Evolutionary conservation across 2,888 invertebrate genomes (phyloP).

Genomic region (Nomada hirtipes): DNA sequence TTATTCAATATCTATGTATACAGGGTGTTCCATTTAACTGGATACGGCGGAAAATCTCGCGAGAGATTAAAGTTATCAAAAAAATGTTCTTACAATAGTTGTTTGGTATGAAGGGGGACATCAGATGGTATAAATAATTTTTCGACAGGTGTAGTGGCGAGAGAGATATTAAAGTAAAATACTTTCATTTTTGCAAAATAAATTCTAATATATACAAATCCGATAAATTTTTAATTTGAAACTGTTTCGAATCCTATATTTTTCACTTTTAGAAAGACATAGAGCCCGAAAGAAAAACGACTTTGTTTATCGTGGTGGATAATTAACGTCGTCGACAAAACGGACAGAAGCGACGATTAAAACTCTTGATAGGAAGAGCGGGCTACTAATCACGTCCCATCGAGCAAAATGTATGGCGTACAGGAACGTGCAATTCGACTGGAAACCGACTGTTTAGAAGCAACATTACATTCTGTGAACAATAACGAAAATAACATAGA

Average conservation of each 20-base stretch:
- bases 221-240: neutral
- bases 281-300: neutral
- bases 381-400: slow-evolving; percentile 33
- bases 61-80: no score
- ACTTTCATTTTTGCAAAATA: neutral
- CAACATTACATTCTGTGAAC: slow-evolving; percentile 25
- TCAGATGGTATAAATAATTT: no score
- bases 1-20: no score
- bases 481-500: slow-evolving; percentile 48
- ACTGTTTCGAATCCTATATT: neutral
- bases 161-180: neutral
- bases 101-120: no score
- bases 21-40: neutral
- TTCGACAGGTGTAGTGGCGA: no score
- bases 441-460: slow-evolving; percentile 28
- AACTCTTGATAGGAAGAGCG: slow-evolving; percentile 1
- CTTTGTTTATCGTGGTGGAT: neutral
- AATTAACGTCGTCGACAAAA: slow-evolving; percentile 23
- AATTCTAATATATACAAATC: neutral
- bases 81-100: no score
- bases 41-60: neutral
- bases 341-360: slow-evolving; percentile 15
- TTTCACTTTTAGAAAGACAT: neutral
- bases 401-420: neutral
- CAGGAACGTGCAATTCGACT: slow-evolving; percentile 25